phyloP scores from a whole-genome alignment of 2,888 invertebrate species.

The Cylloceria caligata region DNA sequence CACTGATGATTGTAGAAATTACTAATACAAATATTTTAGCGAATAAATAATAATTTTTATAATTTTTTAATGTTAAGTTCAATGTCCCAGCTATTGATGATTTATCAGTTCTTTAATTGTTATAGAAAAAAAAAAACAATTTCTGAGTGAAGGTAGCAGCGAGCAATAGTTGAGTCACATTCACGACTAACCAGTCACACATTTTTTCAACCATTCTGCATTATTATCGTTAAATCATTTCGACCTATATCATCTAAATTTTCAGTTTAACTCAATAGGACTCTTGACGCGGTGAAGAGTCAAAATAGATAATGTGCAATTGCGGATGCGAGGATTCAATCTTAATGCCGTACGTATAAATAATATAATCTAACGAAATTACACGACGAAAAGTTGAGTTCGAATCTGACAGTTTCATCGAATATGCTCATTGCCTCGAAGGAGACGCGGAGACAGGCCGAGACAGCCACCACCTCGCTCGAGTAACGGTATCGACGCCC shows the following conservation, averaged over 20 bases:
- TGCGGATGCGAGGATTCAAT: conserved; percentile 42
- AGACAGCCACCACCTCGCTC: neutral
- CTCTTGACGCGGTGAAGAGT: neutral
- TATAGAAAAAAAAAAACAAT: too few relatives aligned
- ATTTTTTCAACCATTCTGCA: neutral
- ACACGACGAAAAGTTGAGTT: neutral
- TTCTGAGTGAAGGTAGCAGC: conserved; percentile 3
- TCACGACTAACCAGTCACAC: neutral
- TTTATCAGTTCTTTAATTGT: too few relatives aligned
- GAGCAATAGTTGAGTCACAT: neutral
- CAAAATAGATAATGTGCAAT: conserved; percentile 42
- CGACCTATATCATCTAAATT: neutral
- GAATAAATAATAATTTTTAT: neutral
- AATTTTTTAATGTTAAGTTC: too few relatives aligned
- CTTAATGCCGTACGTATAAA: neutral
- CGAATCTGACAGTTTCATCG: conserved; percentile 1
- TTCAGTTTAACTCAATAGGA: neutral
- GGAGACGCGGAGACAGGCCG: neutral
- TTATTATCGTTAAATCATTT: neutral
- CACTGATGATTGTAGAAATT: neutral
- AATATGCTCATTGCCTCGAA: conserved; percentile 27
- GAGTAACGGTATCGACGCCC: conserved; percentile 10
- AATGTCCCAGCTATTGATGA: too few relatives aligned
- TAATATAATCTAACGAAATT: conserved; percentile 10
- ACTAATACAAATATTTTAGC: neutral